These are phyloP conservation scores for Lycaon pictus DNA, from an alignment of 2,113 vertebrate genomes.

Conservation along the genomic window DNA sequence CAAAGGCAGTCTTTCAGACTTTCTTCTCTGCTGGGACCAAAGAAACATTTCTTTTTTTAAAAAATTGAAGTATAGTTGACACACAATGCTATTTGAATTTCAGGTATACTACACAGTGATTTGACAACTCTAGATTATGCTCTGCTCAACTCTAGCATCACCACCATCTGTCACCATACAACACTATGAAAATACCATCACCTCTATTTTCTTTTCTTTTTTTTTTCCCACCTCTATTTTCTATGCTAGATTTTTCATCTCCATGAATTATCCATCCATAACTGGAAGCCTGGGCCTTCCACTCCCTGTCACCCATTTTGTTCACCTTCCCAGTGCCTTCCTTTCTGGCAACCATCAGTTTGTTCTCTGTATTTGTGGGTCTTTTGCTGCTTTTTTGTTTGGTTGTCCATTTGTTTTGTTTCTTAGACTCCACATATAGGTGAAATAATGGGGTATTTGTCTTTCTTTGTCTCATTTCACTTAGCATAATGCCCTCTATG, in stretches of 20 bases:
- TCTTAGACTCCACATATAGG: background rate
- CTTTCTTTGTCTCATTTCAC: background rate
- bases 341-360: background rate
- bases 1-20: background rate
- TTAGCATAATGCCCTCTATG: background rate
- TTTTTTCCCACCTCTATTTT: too few species aligned
- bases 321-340: background rate
- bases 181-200: background rate
- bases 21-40: background rate
- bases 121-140: background rate
- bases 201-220: too few species aligned
- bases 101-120: background rate
- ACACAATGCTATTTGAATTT: background rate
- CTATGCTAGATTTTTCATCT: background rate
- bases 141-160: background rate
- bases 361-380: background rate
- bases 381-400: background rate
- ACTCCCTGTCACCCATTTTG: background rate
- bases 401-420: background rate
- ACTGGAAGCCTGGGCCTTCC: background rate
- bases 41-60: background rate
- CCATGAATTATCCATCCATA: background rate
- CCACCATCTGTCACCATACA: background rate
- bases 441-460: background rate
- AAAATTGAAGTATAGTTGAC: background rate